Evolutionary conservation across 2,797 vertebrate genomes (phyloP).

Genomic region (Myioborus melanocephalus): DNA sequence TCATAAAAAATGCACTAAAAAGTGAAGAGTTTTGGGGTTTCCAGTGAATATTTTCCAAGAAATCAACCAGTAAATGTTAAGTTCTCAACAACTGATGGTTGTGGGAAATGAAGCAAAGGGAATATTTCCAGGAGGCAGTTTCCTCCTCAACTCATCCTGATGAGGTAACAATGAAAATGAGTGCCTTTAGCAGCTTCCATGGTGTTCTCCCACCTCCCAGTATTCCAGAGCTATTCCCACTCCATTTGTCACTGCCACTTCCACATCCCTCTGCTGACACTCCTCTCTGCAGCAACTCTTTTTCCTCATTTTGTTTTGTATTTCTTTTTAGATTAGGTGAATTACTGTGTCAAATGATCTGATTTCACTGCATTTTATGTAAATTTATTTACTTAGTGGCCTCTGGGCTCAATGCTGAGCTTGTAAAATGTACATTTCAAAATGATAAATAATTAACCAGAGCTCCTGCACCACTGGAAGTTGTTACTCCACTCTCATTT

Average conservation of each 20-base stretch:
- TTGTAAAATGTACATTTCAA: background rate
- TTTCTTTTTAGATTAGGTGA: background rate
- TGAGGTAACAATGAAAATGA: accelerated
- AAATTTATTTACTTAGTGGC: constrained; percentile 14
- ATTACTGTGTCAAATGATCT: background rate
- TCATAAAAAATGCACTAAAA: background rate
- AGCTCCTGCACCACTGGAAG: background rate
- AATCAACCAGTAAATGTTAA: accelerated
- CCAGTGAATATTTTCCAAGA: background rate
- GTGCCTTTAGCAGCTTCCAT: accelerated
- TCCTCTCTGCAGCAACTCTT: background rate
- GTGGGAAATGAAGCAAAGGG: background rate
- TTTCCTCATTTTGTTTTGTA: background rate
- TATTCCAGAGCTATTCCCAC: background rate
- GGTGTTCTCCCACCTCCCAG: accelerated
- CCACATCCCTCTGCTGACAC: background rate
- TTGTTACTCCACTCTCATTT: background rate
- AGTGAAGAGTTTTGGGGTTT: background rate
- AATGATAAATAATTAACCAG: constrained; percentile 37
- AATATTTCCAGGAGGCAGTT: background rate
- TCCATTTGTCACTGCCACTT: accelerated
- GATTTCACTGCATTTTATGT: background rate
- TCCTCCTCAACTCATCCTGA: background rate
- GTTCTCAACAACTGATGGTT: accelerated
- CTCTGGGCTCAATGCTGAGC: background rate